Base-by-base conservation (phyloP, 2,113 vertebrate genomes). In the Cebidichthys violaceus region DNA sequence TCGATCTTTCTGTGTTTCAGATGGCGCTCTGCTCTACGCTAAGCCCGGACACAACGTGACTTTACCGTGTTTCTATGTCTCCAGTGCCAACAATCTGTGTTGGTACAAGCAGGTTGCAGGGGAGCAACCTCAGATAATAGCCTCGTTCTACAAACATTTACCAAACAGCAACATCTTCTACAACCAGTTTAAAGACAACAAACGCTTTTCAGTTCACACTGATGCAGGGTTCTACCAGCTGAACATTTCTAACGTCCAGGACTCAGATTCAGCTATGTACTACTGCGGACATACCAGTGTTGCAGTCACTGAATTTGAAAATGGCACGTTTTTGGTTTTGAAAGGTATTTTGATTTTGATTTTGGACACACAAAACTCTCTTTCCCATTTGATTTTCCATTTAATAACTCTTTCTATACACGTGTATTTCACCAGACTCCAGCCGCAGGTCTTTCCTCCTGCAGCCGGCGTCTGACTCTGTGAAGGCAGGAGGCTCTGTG, bases 31-130 rank as follows among this genome's bases (percentile, higher is more conserved):
- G 45, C 41, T 85, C 9, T 83, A 83, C 0, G 24, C 61, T 22
- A 27, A 64, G 59, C 33, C 17, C 5, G 89, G 89, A 50, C 83
- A 87, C 11, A 50, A 84, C 15, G 86, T 92, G 70, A 81, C 73
- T 71, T 33, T 92, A 2, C 57, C 35, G 1, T 92, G 92, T 60
- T 43, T 68, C 79, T 75, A 83, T 43, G 10, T 15, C 14, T 14
- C 47, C 18, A 5, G 4, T 1, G 35, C 27, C 17, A 75, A 17
- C 24, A 6, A 90, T 22, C 55, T 90, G 41, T 75, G 9, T 20
- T 92, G 91, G 91, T 92, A 91, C 78, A 90, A 89, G 78, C 90
- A 94, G 81, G 69, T 71, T 3, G 62, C 66, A 24, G 83, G 83
- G 22, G 65, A 85, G 15, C 60, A 52, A 1, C 88, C 82, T 17